Conservation (phyloP, 2,888 invertebrate genomes). For the Endotricha flammealis region DNA sequence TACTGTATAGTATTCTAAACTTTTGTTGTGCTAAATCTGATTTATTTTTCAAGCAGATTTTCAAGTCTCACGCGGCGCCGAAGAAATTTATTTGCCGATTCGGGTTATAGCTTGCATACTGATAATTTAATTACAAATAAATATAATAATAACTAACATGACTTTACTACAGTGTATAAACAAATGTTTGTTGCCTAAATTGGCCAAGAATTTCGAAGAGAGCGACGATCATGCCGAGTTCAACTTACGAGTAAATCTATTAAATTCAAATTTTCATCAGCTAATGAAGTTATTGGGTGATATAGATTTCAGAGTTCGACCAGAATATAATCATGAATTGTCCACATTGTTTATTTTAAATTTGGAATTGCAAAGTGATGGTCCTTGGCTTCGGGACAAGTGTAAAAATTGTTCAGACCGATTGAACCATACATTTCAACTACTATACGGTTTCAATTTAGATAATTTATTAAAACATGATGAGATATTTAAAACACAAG, state of each 20-base stretch:
- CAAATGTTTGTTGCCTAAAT: conserved; percentile 44
- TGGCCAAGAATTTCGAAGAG: conserved; percentile 46
- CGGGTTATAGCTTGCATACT: too few relatives aligned
- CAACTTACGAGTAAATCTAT: conserved; percentile 34
- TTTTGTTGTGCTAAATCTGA: too few relatives aligned
- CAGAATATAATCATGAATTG: conserved; percentile 29
- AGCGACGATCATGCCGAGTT: conserved; percentile 43
- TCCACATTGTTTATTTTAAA: conserved; percentile 45
- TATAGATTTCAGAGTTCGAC: conserved; percentile 29
- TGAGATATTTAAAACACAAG: conserved; percentile 38
- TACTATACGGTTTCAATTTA: conserved; percentile 33
- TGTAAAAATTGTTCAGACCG: conserved; percentile 33
- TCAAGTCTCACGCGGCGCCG: too few relatives aligned
- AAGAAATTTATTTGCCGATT: too few relatives aligned
- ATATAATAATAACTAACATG: neutral
- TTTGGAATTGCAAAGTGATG: conserved; percentile 39
- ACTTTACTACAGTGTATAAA: conserved; percentile 24
- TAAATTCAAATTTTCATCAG: conserved; percentile 32
- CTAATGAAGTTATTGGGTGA: conserved; percentile 36
- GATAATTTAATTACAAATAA: too few relatives aligned
- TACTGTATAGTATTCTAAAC: too few relatives aligned
- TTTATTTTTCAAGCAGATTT: too few relatives aligned
- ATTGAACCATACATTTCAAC: conserved; percentile 40
- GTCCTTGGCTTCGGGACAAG: conserved; percentile 43
- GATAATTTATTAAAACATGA: conserved; percentile 32